Percentiles rank a stretch among this genome's conserved stretches.
phyloP scores from a whole-genome alignment of 1,140 invertebrate genomes.

The Maconellicoccus hirsutus region DNA sequence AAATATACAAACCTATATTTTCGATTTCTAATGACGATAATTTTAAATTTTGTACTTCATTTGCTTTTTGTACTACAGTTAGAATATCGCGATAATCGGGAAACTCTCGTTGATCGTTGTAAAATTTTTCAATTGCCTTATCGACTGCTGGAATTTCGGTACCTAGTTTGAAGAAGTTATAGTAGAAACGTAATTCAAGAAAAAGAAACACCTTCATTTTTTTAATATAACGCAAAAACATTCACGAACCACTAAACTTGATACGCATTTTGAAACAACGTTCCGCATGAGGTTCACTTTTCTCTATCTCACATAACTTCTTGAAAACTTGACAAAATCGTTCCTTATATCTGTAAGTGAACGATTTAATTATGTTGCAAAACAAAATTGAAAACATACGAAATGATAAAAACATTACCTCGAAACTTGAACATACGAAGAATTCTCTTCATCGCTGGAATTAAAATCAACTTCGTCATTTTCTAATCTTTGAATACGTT shows the following conservation, averaged over 20 bases:
- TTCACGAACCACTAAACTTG: background rate
- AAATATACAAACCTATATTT: background rate
- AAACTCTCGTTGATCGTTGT: slow-evolving; percentile 7
- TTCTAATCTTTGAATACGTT: background rate
- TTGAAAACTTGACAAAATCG: slow-evolving; percentile 6
- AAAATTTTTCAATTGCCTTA: slow-evolving; percentile 17
- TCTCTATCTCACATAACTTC: background rate
- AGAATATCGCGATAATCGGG: slow-evolving; percentile 1
- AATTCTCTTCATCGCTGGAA: slow-evolving; percentile 14
- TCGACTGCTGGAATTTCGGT: background rate
- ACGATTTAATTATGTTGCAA: no score
- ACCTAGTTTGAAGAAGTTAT: slow-evolving; percentile 11
- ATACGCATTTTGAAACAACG: background rate
- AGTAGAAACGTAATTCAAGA: background rate
- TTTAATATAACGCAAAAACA: background rate
- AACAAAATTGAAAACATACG: background rate
- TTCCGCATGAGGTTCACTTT: background rate
- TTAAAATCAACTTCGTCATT: slow-evolving; percentile 4
- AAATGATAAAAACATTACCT: background rate
- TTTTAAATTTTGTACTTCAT: slow-evolving; percentile 12
- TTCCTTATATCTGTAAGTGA: background rate
- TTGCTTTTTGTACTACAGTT: background rate
- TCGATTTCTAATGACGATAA: background rate
- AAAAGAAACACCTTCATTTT: background rate
- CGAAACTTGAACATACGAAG: background rate